A percentile compares a stretch with the other conserved stretches of the same genome.
Conservation (phyloP, 2,113 vertebrate species). For the Platysternon megacephalum region DNA sequence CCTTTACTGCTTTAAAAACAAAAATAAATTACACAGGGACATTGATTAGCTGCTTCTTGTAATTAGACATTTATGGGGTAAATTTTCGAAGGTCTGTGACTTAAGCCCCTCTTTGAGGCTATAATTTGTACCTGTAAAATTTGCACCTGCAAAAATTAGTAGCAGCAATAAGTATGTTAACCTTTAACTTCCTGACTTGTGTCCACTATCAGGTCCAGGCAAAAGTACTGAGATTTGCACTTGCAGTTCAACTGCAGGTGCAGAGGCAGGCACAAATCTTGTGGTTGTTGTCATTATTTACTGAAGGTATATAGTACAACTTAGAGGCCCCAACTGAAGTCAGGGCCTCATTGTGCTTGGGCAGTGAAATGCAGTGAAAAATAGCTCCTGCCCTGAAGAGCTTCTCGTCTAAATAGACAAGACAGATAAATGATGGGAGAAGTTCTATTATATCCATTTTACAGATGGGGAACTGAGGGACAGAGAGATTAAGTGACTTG, state of each 20-base stretch:
- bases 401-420: background rate
- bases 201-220: background rate
- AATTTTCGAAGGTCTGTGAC: background rate
- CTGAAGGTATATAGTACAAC: background rate
- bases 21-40: background rate
- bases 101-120: background rate
- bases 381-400: background rate
- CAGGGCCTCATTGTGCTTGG: background rate
- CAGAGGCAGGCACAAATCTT: background rate
- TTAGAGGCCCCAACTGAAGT: background rate
- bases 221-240: background rate
- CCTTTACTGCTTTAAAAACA: background rate
- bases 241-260: background rate
- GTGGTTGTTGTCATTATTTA: background rate
- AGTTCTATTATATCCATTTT: background rate
- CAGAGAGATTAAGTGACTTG: background rate
- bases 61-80: background rate
- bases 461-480: background rate
- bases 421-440: background rate
- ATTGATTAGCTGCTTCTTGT: background rate
- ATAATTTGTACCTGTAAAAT: background rate
- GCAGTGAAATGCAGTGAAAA: background rate
- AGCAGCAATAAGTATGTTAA: background rate
- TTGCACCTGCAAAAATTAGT: background rate
- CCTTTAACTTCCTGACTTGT: background rate